Evolutionary conservation across 23 tunicate species (phyloP).

Genomic region (Aplidium turbinatum): DNA sequence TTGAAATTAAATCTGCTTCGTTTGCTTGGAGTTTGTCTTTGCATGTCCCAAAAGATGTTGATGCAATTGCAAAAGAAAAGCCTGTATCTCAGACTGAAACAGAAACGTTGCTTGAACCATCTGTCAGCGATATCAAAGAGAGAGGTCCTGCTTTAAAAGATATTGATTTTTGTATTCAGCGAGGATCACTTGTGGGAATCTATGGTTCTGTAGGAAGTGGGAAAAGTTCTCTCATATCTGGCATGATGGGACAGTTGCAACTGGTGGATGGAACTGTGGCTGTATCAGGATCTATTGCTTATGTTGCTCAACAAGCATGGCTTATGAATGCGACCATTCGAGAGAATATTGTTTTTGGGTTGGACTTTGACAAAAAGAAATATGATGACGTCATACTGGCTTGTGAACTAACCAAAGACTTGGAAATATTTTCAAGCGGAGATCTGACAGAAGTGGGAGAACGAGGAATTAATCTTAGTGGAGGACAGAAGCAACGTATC

Average conservation of each 20-base stretch:
- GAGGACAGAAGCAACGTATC: slow-evolving; percentile 91
- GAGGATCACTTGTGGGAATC: slow-evolving; percentile 63
- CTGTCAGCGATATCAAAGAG: too few species aligned
- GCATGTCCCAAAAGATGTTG: too few species aligned
- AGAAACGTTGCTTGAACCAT: too few species aligned
- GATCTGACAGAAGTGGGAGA: slow-evolving; percentile 93
- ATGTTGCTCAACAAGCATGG: slow-evolving; percentile 90
- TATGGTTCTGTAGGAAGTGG: slow-evolving; percentile 81
- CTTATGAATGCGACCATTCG: slow-evolving; percentile 86
- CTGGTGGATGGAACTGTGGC: slow-evolving; percentile 62
- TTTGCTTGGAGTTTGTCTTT: slow-evolving; percentile 46
- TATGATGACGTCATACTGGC: slow-evolving; percentile 54
- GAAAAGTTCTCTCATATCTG: slow-evolving; percentile 71
- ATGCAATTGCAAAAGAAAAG: too few species aligned
- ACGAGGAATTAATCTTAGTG: slow-evolving; percentile 86
- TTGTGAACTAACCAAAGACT: slow-evolving; percentile 62
- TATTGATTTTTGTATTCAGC: slow-evolving; percentile 35
- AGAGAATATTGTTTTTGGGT: slow-evolving; percentile 85
- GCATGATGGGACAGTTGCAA: slow-evolving; percentile 60
- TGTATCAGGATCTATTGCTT: slow-evolving; percentile 63
- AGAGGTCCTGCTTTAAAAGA: slow-evolving; percentile 28
- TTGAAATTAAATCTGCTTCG: slow-evolving; percentile 52
- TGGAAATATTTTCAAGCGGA: slow-evolving; percentile 71
- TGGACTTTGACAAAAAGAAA: slow-evolving; percentile 34
- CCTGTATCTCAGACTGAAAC: too few species aligned